These are phyloP conservation scores for Pluvialis apricaria DNA, from an alignment of 2,113 vertebrate species.

Conservation along the genomic window DNA sequence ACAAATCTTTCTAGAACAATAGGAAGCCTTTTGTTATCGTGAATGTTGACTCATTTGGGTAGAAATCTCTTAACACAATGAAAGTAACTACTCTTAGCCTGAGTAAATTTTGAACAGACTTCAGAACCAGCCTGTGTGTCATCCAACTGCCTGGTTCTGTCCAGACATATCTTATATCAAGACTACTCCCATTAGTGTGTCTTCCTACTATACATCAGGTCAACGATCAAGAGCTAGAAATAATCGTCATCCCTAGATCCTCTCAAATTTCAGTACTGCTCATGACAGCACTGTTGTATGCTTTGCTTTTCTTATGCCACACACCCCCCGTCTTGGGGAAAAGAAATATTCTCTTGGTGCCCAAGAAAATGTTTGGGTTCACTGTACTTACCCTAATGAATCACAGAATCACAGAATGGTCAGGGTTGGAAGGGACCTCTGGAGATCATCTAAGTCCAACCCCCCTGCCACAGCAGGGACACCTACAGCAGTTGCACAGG, in stretches of 20 bases:
- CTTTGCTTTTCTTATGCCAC: no score
- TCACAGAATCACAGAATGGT: no score
- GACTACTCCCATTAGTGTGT: neutral
- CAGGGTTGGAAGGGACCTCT: neutral
- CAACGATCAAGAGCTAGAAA: neutral
- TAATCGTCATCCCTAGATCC: neutral
- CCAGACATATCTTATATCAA: neutral
- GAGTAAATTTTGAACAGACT: neutral
- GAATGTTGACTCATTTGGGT: neutral
- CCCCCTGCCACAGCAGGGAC: no score
- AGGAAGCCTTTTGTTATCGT: neutral
- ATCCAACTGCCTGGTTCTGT: neutral
- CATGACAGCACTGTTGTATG: neutral
- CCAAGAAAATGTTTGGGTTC: neutral
- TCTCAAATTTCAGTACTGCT: neutral
- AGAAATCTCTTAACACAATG: neutral
- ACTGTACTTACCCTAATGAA: neutral
- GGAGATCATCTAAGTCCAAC: no score
- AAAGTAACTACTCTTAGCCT: neutral
- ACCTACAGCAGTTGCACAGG: no score
- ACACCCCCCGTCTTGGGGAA: neutral
- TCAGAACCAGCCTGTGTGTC: neutral
- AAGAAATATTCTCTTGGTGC: neutral
- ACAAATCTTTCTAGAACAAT: neutral
- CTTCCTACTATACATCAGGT: neutral